Base-by-base conservation (phyloP, 2,113 vertebrate genomes). In the Parus major region DNA sequence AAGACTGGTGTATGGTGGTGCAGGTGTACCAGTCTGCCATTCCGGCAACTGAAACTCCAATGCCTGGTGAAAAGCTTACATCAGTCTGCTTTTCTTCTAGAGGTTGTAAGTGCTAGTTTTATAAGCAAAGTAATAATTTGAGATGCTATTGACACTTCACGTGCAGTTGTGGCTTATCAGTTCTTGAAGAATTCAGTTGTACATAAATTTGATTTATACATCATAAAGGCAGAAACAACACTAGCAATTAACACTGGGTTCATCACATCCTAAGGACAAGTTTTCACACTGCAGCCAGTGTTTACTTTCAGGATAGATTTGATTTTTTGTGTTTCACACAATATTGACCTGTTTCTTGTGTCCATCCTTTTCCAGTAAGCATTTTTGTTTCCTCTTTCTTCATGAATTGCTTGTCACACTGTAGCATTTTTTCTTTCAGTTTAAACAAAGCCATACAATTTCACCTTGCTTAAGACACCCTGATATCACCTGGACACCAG, bases 401-500 rank as follows among this genome's bases (percentile, higher is more conserved):
- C 44, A 7, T 63, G 1, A 70, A 41, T 50, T 55, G 11, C 7
- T 31, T 57, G 7, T 46, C 39, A 49, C 19, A 28, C 15, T 63
- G 29, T 5, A 61, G 9, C 4, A 31, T 23, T 72, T 81, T 85
- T 77, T 39, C 33, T 44, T 86, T 60, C 9, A 33, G 36, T 53
- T n/a, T 55, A 44, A 82, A 60, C 5, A 46, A 59, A n/a, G 33
- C 46, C 25, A 29, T 44, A 2, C 2, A 35, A 4, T 61, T 65
- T 84, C 11, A 17, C 7, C 27, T 15, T 65, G 4, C 27, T 61
- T 60, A 4, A 77, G 28, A 47, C 11, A 68, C 2, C 4, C 16
- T 14, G 13, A 57, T 25, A 21, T 35, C 2, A 0, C 6, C 46
- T 29, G 20, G 39, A 49, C 2, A 13, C 3, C 18, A 21, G 7